Conservation (phyloP, 2,113 vertebrate genomes). For the Alligator sinensis region DNA sequence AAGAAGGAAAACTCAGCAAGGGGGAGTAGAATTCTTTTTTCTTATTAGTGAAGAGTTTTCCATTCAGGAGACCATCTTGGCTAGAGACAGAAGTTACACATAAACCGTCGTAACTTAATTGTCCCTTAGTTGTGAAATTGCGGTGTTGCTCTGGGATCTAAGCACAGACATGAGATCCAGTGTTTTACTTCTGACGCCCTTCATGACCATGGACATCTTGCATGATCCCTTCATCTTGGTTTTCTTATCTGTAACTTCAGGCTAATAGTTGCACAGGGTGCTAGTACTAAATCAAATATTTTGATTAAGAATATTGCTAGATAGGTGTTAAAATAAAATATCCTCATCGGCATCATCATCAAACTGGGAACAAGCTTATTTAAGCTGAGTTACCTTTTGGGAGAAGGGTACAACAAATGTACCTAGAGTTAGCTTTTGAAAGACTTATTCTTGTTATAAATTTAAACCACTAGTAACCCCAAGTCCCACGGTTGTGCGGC, state of each 20-base stretch:
- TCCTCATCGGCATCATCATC: neutral
- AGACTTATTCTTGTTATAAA: neutral
- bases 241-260: conserved; percentile 36
- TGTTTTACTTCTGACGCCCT: neutral
- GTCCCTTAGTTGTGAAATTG: conserved; percentile 46
- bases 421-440: neutral
- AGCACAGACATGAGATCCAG: neutral
- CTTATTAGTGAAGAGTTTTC: conserved; percentile 53
- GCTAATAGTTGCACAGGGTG: conserved; percentile 23
- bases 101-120: neutral
- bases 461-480: neutral
- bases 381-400: neutral
- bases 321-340: conserved; percentile 43
- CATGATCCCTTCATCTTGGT: conserved; percentile 60
- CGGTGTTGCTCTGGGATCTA: conserved; percentile 1
- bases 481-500: neutral
- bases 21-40: conserved; percentile 16
- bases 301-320: conserved; percentile 54
- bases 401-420: neutral
- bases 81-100: conserved; percentile 49
- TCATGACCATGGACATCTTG: conserved; percentile 40
- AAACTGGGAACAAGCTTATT: conserved; percentile 16
- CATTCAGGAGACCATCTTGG: conserved; percentile 51
- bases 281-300: neutral
- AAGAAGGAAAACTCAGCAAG: neutral